Conservation (phyloP, 2,113 vertebrate species). For the Megaceryle torquata region DNA sequence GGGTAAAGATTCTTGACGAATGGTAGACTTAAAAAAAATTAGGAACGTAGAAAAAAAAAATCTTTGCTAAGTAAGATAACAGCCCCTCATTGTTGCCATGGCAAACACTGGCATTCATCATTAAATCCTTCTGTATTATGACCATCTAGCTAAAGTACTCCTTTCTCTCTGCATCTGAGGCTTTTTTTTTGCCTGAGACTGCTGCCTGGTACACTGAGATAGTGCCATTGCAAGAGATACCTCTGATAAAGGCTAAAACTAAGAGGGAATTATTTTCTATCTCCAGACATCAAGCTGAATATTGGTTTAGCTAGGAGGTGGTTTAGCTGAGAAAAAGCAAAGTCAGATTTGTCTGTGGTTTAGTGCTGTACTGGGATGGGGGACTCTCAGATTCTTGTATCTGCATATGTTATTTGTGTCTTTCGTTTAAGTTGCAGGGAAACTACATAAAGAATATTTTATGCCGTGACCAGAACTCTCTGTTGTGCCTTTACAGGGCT, state of each 20-base stretch:
- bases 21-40: background rate
- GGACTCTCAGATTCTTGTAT: background rate
- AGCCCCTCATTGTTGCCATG: background rate
- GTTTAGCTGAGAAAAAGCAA: background rate
- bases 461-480: background rate
- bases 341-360: background rate
- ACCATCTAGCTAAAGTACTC: background rate
- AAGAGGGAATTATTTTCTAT: background rate
- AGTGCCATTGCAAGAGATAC: background rate
- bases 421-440: background rate
- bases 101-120: background rate
- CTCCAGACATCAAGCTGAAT: background rate
- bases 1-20: background rate
- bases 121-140: background rate
- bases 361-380: background rate
- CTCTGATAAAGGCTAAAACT: background rate
- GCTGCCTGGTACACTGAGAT: background rate
- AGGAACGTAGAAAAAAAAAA: background rate
- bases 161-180: background rate
- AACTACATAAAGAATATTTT: background rate
- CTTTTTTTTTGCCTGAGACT: background rate
- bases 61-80: background rate
- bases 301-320: background rate
- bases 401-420: no score
- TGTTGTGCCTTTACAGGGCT: background rate